Percentiles rank a stretch among this genome's conserved stretches.
phyloP scores from a whole-genome alignment of 2,797 vertebrate genomes.

The Urophycis tenuis region DNA sequence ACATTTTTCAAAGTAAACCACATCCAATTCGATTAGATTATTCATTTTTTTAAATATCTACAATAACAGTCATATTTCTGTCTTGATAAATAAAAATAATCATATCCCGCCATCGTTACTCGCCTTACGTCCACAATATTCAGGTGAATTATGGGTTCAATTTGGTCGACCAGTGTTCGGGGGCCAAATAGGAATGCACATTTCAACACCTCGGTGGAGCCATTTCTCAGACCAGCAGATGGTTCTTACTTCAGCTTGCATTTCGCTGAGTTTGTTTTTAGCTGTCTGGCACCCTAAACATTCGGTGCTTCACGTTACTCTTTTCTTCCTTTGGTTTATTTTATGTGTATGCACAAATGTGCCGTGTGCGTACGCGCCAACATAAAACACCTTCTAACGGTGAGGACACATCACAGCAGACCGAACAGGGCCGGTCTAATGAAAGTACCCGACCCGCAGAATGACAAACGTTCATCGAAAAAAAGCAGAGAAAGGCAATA shows the following conservation, averaged over 20 bases:
- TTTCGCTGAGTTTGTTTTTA: too few species aligned
- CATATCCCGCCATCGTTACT: constrained; percentile 22
- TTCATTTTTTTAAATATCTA: too few species aligned
- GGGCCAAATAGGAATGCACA: not conserved
- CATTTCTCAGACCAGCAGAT: constrained; percentile 12
- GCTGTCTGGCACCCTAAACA: too few species aligned
- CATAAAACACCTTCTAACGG: not conserved
- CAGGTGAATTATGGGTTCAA: constrained; percentile 12
- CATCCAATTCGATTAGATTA: too few species aligned
- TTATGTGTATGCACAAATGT: not conserved
- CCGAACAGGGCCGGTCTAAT: constrained; percentile 45
- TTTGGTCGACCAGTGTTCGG: constrained; percentile 11
- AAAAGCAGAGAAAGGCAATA: constrained; percentile 32
- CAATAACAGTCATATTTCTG: too few species aligned
- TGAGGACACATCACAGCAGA: constrained; percentile 22
- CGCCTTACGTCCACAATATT: constrained; percentile 19
- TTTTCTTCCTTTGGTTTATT: too few species aligned
- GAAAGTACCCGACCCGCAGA: constrained; percentile 54
- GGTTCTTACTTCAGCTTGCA: constrained; percentile 8
- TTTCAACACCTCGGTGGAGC: constrained; percentile 5
- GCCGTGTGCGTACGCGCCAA: not conserved
- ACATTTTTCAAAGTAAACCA: not conserved
- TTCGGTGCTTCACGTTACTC: not conserved
- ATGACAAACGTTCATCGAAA: constrained; percentile 54
- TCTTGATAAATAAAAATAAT: not conserved